Evolutionary conservation across 2,888 invertebrate species (phyloP), one percentile per base, ranked within the genome.

Genomic region (Melikaiella ostensackeni): DNA sequence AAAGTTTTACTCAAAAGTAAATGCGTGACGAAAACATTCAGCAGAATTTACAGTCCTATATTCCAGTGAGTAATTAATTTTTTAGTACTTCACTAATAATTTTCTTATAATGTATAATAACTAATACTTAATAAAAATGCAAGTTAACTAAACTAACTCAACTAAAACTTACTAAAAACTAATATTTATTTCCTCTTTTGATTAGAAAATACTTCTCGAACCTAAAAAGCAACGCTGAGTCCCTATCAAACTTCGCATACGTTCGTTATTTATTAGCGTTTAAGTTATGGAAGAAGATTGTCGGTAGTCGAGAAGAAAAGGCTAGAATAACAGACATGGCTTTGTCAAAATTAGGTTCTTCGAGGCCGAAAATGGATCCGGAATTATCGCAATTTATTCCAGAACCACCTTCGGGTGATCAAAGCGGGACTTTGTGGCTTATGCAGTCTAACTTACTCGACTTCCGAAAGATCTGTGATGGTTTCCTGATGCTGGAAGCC

Each of bases 241-340:
- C 80, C 35, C 64, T 86, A 73, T 86, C 86, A 19, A 85, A 84
- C 35, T 73, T 87, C 74, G 82, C 83, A 27, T 91, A 90, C 81
- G 82, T 88, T 16, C 86, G 89, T 77, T 90, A 89, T 80, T 82
- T 91, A 75, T 83, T 91, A 30, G 83, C 85, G 63, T 85, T 91
- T 11, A 88, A 89, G 80, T 79, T 88, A 16, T 91, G 91, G 91
- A 87, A 86, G 82, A 87, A 84, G 57, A 80, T 85, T 9, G 86
- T 83, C 55, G 79, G 84, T 46, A 86, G 85, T 77, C 78, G 84
- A 21, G 76, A 82, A 8, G 86, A 88, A 57, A 85, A 81, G 55
- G 82, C 82, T 55, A 81, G 83, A 81, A 86, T 90, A 24, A 85
- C 89, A 76, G 80, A 85, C 24, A 77, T 89, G 62, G 89, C 88